Evolutionary conservation across 2,888 invertebrate genomes (phyloP).

Genomic region (Atherix ibis): DNA sequence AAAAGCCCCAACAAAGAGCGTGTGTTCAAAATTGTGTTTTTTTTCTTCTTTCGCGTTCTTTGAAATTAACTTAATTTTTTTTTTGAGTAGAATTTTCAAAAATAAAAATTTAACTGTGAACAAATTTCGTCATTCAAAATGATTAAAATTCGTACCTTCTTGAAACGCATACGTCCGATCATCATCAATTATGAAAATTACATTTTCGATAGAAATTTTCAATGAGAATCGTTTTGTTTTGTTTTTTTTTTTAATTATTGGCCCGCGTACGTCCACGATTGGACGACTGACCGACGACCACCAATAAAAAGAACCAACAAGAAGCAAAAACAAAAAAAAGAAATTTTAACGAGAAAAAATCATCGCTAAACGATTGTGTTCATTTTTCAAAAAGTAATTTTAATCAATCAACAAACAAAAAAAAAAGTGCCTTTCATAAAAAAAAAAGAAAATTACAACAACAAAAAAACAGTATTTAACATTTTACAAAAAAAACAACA

Average conservation of each 20-base stretch:
- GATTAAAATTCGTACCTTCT: constrained; percentile 17
- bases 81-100: too few species aligned
- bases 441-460: constrained; percentile 1
- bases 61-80: too few species aligned
- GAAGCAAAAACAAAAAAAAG: constrained; percentile 5
- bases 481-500: constrained; percentile 2
- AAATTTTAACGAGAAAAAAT: neutral
- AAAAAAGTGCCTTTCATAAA: constrained; percentile 2
- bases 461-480: neutral
- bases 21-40: too few species aligned
- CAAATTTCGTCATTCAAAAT: constrained; percentile 11
- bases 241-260: too few species aligned
- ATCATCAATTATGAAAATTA: constrained; percentile 14
- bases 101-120: neutral
- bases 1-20: too few species aligned
- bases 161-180: constrained; percentile 18
- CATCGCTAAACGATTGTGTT: too few species aligned
- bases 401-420: constrained; percentile 5
- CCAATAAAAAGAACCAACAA: too few species aligned
- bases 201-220: constrained; percentile 12
- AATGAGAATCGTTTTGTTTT: too few species aligned
- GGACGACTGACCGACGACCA: constrained; percentile 7
- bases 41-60: too few species aligned
- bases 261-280: too few species aligned
- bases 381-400: too few species aligned